These are phyloP conservation scores for Trachelus tabidus DNA, from an alignment of 2,888 invertebrate species.

Conservation along the genomic window DNA sequence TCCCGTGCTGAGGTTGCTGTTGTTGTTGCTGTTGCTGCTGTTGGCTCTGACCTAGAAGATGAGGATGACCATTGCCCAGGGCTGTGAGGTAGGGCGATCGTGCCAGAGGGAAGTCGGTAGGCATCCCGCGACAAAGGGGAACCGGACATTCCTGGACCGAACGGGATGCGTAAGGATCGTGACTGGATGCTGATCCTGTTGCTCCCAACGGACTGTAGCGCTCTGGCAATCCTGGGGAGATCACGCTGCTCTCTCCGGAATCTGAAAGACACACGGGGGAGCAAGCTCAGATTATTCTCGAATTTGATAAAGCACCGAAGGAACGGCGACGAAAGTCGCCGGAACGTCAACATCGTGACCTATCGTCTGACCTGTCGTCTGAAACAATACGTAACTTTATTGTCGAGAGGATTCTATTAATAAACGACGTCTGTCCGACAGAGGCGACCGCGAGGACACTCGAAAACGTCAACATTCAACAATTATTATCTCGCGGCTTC, in stretches of 20 bases:
- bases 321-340: no score
- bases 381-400: no score
- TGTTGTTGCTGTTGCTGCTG: conserved; percentile 36
- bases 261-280: conserved; percentile 37
- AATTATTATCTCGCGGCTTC: conserved; percentile 31
- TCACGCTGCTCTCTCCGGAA: conserved; percentile 62
- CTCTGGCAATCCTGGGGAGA: conserved; percentile 63
- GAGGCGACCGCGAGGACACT: neutral
- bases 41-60: conserved; percentile 49
- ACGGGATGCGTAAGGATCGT: conserved; percentile 59
- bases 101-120: conserved; percentile 57
- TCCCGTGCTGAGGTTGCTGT: conserved; percentile 50
- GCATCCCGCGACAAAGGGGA: conserved; percentile 59
- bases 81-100: conserved; percentile 61
- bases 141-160: conserved; percentile 62
- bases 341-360: no score
- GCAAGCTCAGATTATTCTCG: no score
- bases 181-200: conserved; percentile 57
- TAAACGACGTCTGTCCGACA: no score
- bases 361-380: no score
- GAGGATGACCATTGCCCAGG: conserved; percentile 61
- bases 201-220: conserved; percentile 61
- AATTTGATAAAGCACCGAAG: no score
- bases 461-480: conserved; percentile 22
- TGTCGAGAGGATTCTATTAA: no score